Base-by-base conservation (phyloP, 2,113 vertebrate genomes). In the Pterocles gutturalis region DNA sequence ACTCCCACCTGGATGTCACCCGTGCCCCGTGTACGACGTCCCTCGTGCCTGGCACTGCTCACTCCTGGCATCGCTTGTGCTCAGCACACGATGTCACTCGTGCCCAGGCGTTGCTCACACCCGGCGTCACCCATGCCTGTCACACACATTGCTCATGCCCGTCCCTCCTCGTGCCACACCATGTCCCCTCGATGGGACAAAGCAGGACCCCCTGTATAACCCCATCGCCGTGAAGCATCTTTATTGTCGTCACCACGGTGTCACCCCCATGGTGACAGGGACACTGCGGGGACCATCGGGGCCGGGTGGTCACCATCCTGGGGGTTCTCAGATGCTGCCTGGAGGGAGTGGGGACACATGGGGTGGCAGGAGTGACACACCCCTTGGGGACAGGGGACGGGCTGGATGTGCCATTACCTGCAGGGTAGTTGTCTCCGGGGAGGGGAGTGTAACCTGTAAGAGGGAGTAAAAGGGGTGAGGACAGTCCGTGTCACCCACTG, bases 201-300 rank as follows among this genome's bases (percentile, higher is more conserved):
- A 8, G 38, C 38, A 38, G 38, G 38, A 38, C 38, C 38, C 38
- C 38, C 10, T 8, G 38, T 38, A 38, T 38, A 38, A 38, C 29
- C 48, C 20, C 4, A 2, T n/a, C 19, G 18, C 34, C 36, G 17
- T 26, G 25, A 15, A 48, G 24, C 41, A 11, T 54, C 76, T 88
- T 88, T 88, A 88, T 65, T 88, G 49, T 13, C 10, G 6, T 38
- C 49, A 33, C 21, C 7, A 2, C 2, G 0, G 33, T 4, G 4
- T 43, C 22, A 34, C 36, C 80, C 9, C 36, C 13, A 0, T 25
- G 17, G 36, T 17, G 66, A 51, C 4, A 0, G 49, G n/a, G 49
- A 46, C 5, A 2, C 2, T 2, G 28, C 3, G 11, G 29, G 54
- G 14, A 24, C 11, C 11, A 1, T 10, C 1, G 2, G 11, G 14